Base-by-base conservation (phyloP, 2,113 vertebrate species). In the Chloebia gouldiae region DNA sequence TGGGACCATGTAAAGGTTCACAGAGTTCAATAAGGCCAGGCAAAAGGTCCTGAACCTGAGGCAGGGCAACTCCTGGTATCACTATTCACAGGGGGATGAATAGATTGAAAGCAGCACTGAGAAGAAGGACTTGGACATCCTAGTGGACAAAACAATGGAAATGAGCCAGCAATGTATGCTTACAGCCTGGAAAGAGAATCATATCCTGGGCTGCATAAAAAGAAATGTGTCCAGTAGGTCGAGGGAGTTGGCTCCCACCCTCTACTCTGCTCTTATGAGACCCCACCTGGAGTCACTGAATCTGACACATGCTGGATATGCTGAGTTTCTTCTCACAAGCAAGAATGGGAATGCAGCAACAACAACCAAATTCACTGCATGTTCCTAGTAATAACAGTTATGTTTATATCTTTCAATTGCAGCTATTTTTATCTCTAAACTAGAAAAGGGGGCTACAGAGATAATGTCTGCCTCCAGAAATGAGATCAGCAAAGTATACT, bases 181-280 rank as follows among this genome's bases (percentile, higher is more conserved):
- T 3, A 17, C 27, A 64, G 44, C 7, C n/a, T 25, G 73, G n/a
- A 83, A 72, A 35, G 15, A 9, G 10, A 63, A 3, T 19, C 0
- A 2, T 51, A 69, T n/a, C 23, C 39, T 53, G 31, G 13, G 10
- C 2, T 66, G 7, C 18, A 28, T 33, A 4, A 72, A 11, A 90
- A 51, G 15, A 82, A 61, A 3, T 0, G 0, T 56, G 33, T 1
- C 7, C 47, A 82, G 21, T 25, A 60, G 18, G 24, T 35, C 0
- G 0, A 61, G 9, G 11, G 15, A 56, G 21, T 13, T 13, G 24
- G 24, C 20, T 61, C 33, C 44, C 3, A 30, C 6, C 9, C 18
- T 45, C 13, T 53, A 4, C 18, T 69, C 39, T 21, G 15, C 6
- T 27, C 16, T 57, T 4, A 9, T 1, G 0, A 47, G 13, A 57